These are phyloP conservation scores for Cettia cetti DNA, from an alignment of 2,113 vertebrate species.

Conservation along the genomic window DNA sequence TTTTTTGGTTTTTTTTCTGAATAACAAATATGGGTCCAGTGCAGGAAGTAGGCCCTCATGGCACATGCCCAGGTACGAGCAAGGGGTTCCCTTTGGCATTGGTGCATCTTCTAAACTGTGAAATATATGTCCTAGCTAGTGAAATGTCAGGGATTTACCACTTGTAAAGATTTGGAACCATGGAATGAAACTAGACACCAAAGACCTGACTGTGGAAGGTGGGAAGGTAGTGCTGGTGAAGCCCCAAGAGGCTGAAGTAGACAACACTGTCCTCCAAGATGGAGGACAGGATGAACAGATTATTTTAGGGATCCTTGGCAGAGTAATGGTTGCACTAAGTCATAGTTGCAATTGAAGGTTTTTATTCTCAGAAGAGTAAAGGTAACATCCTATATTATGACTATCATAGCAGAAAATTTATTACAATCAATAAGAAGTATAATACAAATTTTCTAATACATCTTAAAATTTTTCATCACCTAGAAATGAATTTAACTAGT, in stretches of 20 bases:
- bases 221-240: background rate
- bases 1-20: background rate
- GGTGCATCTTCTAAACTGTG: background rate
- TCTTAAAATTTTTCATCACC: background rate
- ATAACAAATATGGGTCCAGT: background rate
- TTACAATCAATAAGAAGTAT: background rate
- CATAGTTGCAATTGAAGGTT: background rate
- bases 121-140: background rate
- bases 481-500: background rate
- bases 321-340: background rate
- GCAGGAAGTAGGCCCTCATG: background rate
- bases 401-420: background rate
- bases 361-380: background rate
- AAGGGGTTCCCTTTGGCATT: background rate
- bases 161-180: background rate
- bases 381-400: background rate
- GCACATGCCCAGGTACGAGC: rapidly evolving
- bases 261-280: background rate
- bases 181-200: background rate
- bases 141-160: background rate
- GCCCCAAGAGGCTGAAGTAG: background rate
- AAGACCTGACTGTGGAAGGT: background rate
- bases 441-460: background rate
- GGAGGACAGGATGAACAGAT: too few species aligned
- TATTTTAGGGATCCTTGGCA: background rate